These are phyloP conservation scores for Siniperca obscura DNA, from an alignment of 2,797 vertebrate species.

Conservation along the genomic window DNA sequence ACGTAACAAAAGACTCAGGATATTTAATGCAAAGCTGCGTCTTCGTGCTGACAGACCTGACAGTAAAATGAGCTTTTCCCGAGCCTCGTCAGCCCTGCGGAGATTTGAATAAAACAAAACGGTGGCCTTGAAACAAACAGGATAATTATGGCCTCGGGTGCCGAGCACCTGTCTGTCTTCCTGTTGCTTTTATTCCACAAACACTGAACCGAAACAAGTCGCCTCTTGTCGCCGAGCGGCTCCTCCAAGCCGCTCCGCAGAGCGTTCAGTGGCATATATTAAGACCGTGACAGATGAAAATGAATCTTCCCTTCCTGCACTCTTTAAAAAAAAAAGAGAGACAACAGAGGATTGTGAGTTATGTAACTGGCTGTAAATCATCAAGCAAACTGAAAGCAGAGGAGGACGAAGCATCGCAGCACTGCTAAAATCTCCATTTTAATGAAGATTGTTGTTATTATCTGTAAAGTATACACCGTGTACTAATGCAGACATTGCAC, in stretches of 20 bases:
- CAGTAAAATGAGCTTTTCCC: slow-evolving; percentile 74
- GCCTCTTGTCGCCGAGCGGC: slow-evolving; percentile 50
- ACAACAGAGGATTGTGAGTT: slow-evolving; percentile 38
- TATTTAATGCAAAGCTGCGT: slow-evolving; percentile 68
- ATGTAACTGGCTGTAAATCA: slow-evolving; percentile 33
- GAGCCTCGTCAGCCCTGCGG: slow-evolving; percentile 69
- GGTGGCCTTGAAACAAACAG: slow-evolving; percentile 78
- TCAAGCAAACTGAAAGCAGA: slow-evolving; percentile 16
- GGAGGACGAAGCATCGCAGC: not conserved
- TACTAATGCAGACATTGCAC: not conserved
- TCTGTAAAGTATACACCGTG: not conserved
- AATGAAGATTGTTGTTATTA: slow-evolving; percentile 14
- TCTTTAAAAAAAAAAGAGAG: not conserved
- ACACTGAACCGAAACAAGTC: slow-evolving; percentile 64
- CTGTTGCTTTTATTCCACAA: slow-evolving; percentile 65
- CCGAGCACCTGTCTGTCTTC: slow-evolving; percentile 61
- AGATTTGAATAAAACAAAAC: slow-evolving; percentile 82
- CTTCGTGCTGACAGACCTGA: slow-evolving; percentile 75
- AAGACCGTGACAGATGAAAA: slow-evolving; percentile 56
- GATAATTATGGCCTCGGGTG: slow-evolving; percentile 82
- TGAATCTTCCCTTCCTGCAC: slow-evolving; percentile 25
- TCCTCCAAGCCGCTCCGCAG: slow-evolving; percentile 48
- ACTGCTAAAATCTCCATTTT: slow-evolving; percentile 20
- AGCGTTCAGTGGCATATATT: slow-evolving; percentile 46
- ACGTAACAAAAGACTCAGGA: slow-evolving; percentile 49